phyloP scores from a whole-genome alignment of 2,888 invertebrate species.

The Meta bourneti region DNA sequence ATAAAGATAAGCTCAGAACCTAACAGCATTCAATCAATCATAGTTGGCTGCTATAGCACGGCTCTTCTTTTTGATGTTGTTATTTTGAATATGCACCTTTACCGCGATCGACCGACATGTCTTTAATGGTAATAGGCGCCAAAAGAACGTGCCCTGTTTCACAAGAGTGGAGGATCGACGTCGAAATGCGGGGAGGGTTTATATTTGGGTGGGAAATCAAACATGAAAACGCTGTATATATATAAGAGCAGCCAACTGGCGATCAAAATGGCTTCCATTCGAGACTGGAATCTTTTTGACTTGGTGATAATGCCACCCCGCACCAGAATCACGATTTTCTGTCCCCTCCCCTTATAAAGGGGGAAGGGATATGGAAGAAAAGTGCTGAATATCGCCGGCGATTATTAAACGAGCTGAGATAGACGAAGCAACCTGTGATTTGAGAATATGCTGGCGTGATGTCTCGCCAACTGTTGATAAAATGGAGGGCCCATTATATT shows the following conservation, averaged over 20 bases:
- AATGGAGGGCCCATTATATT: not conserved
- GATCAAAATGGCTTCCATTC: constrained; percentile 34
- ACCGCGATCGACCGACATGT: constrained; percentile 56
- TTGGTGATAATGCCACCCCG: constrained; percentile 29
- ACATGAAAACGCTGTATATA: constrained; percentile 56
- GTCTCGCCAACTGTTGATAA: constrained; percentile 11
- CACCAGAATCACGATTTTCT: constrained; percentile 37
- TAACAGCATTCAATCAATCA: constrained; percentile 52
- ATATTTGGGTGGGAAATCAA: constrained; percentile 39
- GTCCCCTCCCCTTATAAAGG: not conserved
- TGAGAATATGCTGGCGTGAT: constrained; percentile 18
- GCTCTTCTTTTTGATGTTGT: not conserved
- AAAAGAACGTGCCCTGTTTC: constrained; percentile 64
- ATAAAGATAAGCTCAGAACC: not conserved
- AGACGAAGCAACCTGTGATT: constrained; percentile 30
- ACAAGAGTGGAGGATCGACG: constrained; percentile 25
- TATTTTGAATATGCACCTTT: constrained; percentile 64
- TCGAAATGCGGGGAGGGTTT: not conserved
- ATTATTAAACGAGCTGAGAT: constrained; percentile 10
- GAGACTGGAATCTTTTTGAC: not conserved
- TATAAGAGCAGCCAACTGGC: constrained; percentile 20
- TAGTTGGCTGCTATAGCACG: constrained; percentile 23
- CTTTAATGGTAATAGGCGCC: constrained; percentile 69
- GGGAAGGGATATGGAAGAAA: not conserved
- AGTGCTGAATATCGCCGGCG: constrained; percentile 12